Percentiles rank a stretch among this genome's conserved stretches.
Conservation (phyloP, 2,888 invertebrate genomes). For the Caenorhabditis sp. region DNA sequence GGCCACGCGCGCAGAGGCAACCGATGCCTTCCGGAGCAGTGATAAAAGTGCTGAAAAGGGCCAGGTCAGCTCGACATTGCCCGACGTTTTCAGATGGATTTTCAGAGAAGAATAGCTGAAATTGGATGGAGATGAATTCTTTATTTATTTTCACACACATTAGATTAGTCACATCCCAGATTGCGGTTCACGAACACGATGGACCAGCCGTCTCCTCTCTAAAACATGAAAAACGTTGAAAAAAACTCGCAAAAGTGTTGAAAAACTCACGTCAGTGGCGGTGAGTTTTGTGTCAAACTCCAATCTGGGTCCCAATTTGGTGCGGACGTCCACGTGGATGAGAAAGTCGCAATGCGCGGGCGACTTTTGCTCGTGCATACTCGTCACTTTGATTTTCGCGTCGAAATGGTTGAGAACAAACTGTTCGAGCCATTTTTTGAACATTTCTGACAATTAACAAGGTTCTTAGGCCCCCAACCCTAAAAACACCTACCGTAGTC, state of each 20-base stretch:
- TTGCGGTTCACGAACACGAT: conserved; percentile 16
- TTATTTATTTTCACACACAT: too few relatives aligned
- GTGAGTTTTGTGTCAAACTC: conserved; percentile 22
- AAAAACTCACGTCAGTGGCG: conserved; percentile 3
- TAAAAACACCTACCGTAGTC: neutral
- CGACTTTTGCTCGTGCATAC: neutral
- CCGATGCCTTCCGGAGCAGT: too few relatives aligned
- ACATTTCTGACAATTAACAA: conserved; percentile 11
- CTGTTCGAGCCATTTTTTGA: conserved; percentile 29
- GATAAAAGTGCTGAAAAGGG: too few relatives aligned
- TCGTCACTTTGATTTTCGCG: conserved; percentile 3
- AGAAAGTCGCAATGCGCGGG: conserved; percentile 13
- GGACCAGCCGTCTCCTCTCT: conserved; percentile 17
- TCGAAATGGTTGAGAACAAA: conserved; percentile 23
- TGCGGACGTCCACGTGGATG: conserved; percentile 5
- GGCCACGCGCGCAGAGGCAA: too few relatives aligned
- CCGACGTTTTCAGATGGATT: too few relatives aligned
- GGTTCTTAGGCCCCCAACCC: neutral
- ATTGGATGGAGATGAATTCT: too few relatives aligned
- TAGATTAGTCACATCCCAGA: conserved; percentile 7
- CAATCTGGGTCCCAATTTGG: neutral
- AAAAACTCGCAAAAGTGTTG: too few relatives aligned
- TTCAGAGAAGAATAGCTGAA: too few relatives aligned
- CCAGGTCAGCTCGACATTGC: too few relatives aligned
- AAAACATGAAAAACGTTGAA: too few relatives aligned